Conservation (phyloP, 2,797 vertebrate species). For the Phrynocephalus guinanensis region DNA sequence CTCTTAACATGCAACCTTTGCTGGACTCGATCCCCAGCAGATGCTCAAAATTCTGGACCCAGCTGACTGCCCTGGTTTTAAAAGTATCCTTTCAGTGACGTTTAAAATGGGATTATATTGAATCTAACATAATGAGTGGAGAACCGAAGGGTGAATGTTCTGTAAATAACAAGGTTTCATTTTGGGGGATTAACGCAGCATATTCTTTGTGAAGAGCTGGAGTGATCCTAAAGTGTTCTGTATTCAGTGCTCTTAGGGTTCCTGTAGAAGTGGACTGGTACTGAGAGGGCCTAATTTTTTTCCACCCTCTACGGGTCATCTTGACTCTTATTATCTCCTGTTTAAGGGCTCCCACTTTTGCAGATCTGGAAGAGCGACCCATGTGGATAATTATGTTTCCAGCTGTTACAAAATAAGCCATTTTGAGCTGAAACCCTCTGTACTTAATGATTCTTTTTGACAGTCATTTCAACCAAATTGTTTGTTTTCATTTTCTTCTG, state of each 20-base stretch:
- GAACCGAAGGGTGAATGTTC: background rate
- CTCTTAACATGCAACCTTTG: no score
- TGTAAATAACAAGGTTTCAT: background rate
- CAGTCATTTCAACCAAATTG: background rate
- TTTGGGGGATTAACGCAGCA: background rate
- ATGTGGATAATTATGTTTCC: background rate
- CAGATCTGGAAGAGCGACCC: background rate
- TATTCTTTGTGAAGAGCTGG: background rate
- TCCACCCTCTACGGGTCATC: background rate
- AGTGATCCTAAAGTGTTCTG: background rate
- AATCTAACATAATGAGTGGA: background rate
- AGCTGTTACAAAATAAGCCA: background rate
- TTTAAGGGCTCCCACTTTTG: background rate
- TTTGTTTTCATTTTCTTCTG: background rate
- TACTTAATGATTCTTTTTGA: background rate
- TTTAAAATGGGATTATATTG: background rate
- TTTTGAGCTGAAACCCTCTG: background rate
- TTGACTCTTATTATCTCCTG: background rate
- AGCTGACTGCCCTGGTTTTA: no score
- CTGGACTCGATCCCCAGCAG: no score
- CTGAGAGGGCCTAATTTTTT: background rate
- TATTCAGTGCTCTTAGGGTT: background rate
- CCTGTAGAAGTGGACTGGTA: background rate
- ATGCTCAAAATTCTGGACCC: no score
- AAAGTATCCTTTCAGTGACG: background rate